Percentiles rank a stretch among this genome's conserved stretches.
phyloP scores from a whole-genome alignment of 2,797 vertebrate genomes.

The Buphagus erythrorhynchus region DNA sequence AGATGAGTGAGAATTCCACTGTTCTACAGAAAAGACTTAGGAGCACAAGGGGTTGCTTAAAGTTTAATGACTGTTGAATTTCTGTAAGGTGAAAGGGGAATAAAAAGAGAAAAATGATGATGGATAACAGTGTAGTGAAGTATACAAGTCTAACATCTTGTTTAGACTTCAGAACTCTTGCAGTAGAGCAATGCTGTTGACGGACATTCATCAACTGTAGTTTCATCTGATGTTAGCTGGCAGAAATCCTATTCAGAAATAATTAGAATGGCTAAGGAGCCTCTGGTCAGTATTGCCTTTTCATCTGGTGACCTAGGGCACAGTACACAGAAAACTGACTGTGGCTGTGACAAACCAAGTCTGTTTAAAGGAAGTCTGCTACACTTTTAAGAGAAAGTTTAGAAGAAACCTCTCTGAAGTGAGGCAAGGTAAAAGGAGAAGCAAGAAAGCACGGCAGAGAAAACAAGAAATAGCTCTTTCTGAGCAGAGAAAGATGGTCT shows the following conservation, averaged over 20 bases:
- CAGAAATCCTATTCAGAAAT: neutral
- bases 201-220: neutral
- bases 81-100: neutral
- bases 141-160: neutral
- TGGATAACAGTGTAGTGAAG: neutral
- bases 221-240: neutral
- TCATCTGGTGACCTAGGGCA: neutral
- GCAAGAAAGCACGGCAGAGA: neutral
- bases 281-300: neutral
- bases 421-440: neutral
- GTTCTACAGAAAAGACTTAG: neutral
- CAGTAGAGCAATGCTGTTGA: neutral
- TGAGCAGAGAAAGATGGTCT: neutral
- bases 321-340: neutral
- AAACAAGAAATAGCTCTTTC: neutral
- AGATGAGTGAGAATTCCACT: neutral
- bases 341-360: neutral
- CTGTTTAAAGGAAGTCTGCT: neutral
- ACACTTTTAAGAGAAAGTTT: neutral
- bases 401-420: neutral
- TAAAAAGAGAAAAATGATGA: neutral
- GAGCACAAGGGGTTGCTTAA: neutral
- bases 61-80: neutral
- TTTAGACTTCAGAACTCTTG: neutral
- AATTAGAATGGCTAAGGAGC: neutral